These are phyloP conservation scores for Leucophenga varia DNA, from an alignment of 1,140 invertebrate species.

Conservation along the genomic window DNA sequence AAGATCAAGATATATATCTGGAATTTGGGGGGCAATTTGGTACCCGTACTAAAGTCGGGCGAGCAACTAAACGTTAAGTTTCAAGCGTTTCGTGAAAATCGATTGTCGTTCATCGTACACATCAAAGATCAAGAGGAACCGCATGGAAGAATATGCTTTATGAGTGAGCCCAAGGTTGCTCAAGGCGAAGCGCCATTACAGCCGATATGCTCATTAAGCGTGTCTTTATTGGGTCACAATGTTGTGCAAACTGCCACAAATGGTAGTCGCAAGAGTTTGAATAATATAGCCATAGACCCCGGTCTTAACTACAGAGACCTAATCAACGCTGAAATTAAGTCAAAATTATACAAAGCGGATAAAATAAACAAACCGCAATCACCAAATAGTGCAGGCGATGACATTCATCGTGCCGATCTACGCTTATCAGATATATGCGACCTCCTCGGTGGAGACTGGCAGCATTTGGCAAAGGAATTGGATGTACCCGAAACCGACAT, in stretches of 20 bases:
- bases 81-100: conserved; percentile 94
- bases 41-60: conserved; percentile 95
- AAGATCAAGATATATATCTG: conserved; percentile 90
- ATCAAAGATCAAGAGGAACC: conserved; percentile 79
- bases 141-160: conserved; percentile 90
- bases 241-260: conserved; percentile 1
- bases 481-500: conserved; percentile 82
- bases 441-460: conserved; percentile 87
- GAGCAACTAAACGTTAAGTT: conserved; percentile 94
- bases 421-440: conserved; percentile 89
- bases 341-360: not conserved
- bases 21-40: conserved; percentile 97
- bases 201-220: conserved; percentile 97
- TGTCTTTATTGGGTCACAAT: conserved; percentile 72
- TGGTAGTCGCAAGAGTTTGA: conserved; percentile 4
- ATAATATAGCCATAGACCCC: conserved; percentile 10
- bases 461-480: conserved; percentile 77
- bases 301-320: conserved; percentile 24
- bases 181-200: conserved; percentile 89
- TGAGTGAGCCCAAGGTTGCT: conserved; percentile 87
- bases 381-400: conserved; percentile 13
- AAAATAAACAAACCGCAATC: not conserved
- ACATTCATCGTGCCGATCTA: conserved; percentile 56
- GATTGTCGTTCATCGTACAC: conserved; percentile 89
- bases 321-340: conserved; percentile 29